A percentile compares a stretch with the other conserved stretches of the same genome.
These are phyloP conservation scores for Tursiops truncatus DNA, from an alignment of 2,113 vertebrate genomes.

Conservation along the genomic window DNA sequence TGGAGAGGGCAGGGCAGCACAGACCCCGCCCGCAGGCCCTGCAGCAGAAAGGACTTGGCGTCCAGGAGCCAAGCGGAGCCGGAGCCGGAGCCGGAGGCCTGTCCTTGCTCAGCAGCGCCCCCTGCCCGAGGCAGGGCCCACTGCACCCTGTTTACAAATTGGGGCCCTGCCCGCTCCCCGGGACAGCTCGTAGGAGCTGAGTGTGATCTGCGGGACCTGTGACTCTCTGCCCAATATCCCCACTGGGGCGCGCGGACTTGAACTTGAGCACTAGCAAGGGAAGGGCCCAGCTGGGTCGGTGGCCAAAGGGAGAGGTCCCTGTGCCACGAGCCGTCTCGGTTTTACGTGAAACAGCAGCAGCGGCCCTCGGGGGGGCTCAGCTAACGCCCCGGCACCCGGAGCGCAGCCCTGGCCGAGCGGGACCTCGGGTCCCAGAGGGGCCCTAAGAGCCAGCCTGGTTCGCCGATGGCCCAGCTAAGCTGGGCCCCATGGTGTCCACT, in stretches of 20 bases:
- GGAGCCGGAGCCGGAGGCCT: background rate
- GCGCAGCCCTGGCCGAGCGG: background rate
- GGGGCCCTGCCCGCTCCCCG: background rate
- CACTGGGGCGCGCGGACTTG: background rate
- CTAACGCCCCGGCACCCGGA: too few species aligned
- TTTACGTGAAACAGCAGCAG: background rate
- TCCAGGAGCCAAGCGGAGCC: background rate
- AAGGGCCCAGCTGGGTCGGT: background rate
- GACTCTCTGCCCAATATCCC: background rate
- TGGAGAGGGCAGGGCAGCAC: too few species aligned
- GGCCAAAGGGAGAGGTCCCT: background rate
- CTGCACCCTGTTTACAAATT: background rate
- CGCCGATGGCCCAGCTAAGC: background rate
- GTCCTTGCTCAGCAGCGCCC: background rate
- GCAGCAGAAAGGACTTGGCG: background rate
- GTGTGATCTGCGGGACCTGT: background rate
- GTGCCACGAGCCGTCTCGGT: fast-evolving
- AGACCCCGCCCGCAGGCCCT: background rate
- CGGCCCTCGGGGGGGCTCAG: background rate
- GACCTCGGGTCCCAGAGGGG: background rate
- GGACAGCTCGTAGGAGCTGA: too few species aligned
- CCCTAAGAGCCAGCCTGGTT: background rate
- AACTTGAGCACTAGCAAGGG: background rate
- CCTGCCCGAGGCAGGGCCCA: background rate
- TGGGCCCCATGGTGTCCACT: background rate